phyloP scores from a whole-genome alignment of 1,140 invertebrate species.

The Drosophila sproati region DNA sequence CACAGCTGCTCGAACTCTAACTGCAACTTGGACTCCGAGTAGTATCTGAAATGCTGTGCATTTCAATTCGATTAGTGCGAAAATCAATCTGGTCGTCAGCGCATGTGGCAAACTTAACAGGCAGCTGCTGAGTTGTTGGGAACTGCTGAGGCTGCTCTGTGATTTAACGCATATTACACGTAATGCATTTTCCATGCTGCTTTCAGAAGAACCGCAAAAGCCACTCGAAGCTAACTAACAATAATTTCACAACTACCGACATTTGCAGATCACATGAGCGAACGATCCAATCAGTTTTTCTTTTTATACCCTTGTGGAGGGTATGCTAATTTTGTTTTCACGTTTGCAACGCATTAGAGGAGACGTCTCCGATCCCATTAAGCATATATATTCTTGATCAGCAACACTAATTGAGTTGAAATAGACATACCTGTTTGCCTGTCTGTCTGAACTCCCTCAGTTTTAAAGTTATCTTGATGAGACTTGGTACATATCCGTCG shows the following conservation, averaged over 20 bases:
- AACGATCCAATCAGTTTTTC: slow-evolving; percentile 52
- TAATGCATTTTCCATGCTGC: slow-evolving; percentile 77
- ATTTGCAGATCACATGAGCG: slow-evolving; percentile 33
- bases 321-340: no score
- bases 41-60: slow-evolving; percentile 36
- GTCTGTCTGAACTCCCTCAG: no score
- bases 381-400: no score
- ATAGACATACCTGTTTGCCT: no score
- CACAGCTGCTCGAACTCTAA: slow-evolving; percentile 26
- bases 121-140: slow-evolving; percentile 11
- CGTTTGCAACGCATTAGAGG: no score
- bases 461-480: no score
- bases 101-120: slow-evolving; percentile 46
- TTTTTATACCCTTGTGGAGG: slow-evolving; percentile 20
- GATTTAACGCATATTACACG: slow-evolving; percentile 76
- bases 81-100: slow-evolving; percentile 48
- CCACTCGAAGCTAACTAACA: slow-evolving; percentile 39
- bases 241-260: slow-evolving; percentile 29
- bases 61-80: slow-evolving; percentile 52
- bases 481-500: no score
- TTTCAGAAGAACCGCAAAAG: slow-evolving; percentile 60
- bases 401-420: no score
- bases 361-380: no score
- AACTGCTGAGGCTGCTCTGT: slow-evolving; percentile 37
- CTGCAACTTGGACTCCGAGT: background rate